Conservation (phyloP, 2,888 invertebrate species). For the Agrotis exclamationis region DNA sequence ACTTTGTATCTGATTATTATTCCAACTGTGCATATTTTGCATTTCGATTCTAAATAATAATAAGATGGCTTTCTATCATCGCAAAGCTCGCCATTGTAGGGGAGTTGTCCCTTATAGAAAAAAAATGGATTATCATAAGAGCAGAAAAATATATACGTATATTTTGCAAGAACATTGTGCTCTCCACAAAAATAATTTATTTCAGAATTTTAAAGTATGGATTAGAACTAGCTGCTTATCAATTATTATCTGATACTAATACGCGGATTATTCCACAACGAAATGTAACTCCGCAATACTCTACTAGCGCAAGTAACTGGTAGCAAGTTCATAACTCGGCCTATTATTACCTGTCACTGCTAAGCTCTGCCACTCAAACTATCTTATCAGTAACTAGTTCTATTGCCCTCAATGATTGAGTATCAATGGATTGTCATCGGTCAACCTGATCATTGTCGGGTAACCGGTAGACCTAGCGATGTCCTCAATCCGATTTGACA, state of each 20-base stretch:
- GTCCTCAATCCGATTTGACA: conserved; percentile 45
- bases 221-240: conserved; percentile 19
- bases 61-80: neutral
- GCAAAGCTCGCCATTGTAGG: too few relatives aligned
- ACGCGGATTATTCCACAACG: conserved; percentile 28
- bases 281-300: conserved; percentile 6
- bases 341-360: conserved; percentile 49
- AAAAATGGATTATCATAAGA: neutral
- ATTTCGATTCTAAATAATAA: neutral
- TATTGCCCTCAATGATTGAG: conserved; percentile 45
- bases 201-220: neutral
- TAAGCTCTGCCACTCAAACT: conserved; percentile 48
- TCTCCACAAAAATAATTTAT: neutral
- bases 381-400: conserved; percentile 56
- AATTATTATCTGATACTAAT: conserved; percentile 35
- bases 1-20: too few relatives aligned
- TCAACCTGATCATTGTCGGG: conserved; percentile 33
- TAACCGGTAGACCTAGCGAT: conserved; percentile 16
- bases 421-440: conserved; percentile 32
- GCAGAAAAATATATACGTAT: too few relatives aligned
- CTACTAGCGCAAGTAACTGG: conserved; percentile 11
- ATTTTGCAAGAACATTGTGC: neutral
- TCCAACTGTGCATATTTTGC: neutral
- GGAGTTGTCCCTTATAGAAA: too few relatives aligned
- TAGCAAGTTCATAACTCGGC: conserved; percentile 38